Evolutionary conservation across 1,140 invertebrate species (phyloP), one percentile per base, ranked within the genome.

Genomic region (Leptopilina boulardi): DNA sequence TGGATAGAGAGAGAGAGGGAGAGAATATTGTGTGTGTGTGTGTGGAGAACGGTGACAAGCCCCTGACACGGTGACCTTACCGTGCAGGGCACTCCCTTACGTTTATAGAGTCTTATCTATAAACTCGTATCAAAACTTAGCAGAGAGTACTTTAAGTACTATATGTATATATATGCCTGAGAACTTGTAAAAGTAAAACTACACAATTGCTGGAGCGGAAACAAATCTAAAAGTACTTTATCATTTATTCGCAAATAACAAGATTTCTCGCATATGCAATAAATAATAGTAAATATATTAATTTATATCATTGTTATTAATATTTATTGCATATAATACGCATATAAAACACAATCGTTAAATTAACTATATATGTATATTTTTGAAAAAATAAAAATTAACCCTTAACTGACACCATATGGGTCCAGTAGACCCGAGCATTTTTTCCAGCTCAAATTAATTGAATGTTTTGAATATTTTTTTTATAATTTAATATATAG

Each of bases 21-120:
- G 41, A 42, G 41, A 47, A 47, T 15, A 42, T 42, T 30, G 5
- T 42, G 21, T 59, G n/a, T n/a, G n/a, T n/a, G n/a, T n/a, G n/a
- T 59, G 21, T 59, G 21, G 56, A 59, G 56, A 59, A 59, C 56
- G 21, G 56, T 59, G 56, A 59, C 56, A 59, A 59, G 56, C 56
- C 56, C 56, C 56, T 59, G 56, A 59, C 56, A 59, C 21, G 56
- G 6, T 59, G 56, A 59, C 56, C 56, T 59, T 59, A 59, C n/a
- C 56, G 56, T 59, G 56, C 56, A 59, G 56, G 56, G 56, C 56
- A 59, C 56, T 59, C 56, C 56, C 21, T 23, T 26, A 30, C 26
- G 26, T 30, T 30, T 8, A 13, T 59, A 59, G 23, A 59, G 23
- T 21, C 19, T 59, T 59, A 59, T 59, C 56, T 11, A n/a, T n/a